Evolutionary conservation across 2,888 invertebrate species (phyloP), one percentile per base, ranked within the genome.

Genomic region (Sarcophaga subvicina): DNA sequence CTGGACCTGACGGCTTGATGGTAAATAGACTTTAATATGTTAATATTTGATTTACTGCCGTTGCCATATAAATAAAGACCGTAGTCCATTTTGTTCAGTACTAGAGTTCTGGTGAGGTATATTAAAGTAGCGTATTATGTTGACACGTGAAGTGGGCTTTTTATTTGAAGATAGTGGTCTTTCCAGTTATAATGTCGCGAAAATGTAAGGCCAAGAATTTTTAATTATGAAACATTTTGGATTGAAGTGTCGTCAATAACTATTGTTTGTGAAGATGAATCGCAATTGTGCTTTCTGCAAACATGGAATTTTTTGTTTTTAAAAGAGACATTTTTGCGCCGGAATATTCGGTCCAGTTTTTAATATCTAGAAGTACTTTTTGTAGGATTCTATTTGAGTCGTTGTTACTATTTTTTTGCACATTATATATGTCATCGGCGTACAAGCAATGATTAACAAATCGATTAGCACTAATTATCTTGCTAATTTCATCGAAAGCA

Each of bases 1-100:
- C 49, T 66, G 11, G 76, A 64, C 66, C 76, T 64, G 3, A 47
- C 76, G 4, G 66, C 66, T 66, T 54, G 76, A 66, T 75, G 75
- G 22, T 49, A 75, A 14, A 54, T 20, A 4, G 64, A 11, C 64
- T 64, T 75, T 14, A 75, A 64, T 12, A 75, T 63, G 12, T 64
- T 75, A 45, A 75, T 63, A 6, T 47, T 64, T 10, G 64, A 49
- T 66, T 76, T 66, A 11, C 54, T 47, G 49, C 20, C 67, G 76
- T 76, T 76, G 12, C 66, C 66, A 20, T 64, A 66, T 20, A 76
- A 27, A 4, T n/a, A 66, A 59, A 37, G 37, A 6, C 6, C 5
- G 6, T 37, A 37, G 22, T 22, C 22, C 22, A 76, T 66, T 66
- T 27, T 59, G 45, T 27, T 54, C 14, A 76, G 22, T 22, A 75